These are phyloP conservation scores for Noturus placidus DNA, from an alignment of 2,113 vertebrate species.

Conservation along the genomic window DNA sequence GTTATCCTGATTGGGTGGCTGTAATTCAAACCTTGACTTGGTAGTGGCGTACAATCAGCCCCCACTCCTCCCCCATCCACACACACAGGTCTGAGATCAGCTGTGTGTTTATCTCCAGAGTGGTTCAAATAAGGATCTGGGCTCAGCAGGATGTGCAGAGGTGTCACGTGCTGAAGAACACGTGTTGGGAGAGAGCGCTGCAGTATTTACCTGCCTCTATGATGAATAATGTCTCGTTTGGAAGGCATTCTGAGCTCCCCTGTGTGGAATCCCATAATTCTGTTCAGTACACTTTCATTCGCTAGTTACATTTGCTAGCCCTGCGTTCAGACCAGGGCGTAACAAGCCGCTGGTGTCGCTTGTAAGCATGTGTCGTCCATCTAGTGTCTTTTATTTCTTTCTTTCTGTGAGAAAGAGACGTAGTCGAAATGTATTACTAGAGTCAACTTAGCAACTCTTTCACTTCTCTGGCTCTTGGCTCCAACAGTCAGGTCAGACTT, in stretches of 20 bases:
- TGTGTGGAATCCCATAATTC: not conserved
- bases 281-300: not conserved
- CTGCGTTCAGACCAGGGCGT: too few relatives aligned
- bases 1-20: constrained; percentile 12
- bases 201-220: not conserved
- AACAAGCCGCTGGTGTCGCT: not conserved
- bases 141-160: not conserved
- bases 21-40: constrained; percentile 15
- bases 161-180: not conserved
- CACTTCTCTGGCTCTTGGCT: too few relatives aligned
- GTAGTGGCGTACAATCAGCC: not conserved
- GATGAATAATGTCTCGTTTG: not conserved
- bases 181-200: not conserved
- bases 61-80: not conserved
- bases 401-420: not conserved
- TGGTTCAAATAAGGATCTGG: not conserved
- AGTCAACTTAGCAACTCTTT: too few relatives aligned
- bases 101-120: not conserved
- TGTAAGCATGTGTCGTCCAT: not conserved
- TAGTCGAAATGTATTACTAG: too few relatives aligned
- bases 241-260: not conserved
- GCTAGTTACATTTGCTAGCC: not conserved
- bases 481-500: not conserved
- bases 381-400: not conserved
- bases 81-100: not conserved